Conservation (phyloP, 2,888 invertebrate genomes). For the Oligia fasciuncula region DNA sequence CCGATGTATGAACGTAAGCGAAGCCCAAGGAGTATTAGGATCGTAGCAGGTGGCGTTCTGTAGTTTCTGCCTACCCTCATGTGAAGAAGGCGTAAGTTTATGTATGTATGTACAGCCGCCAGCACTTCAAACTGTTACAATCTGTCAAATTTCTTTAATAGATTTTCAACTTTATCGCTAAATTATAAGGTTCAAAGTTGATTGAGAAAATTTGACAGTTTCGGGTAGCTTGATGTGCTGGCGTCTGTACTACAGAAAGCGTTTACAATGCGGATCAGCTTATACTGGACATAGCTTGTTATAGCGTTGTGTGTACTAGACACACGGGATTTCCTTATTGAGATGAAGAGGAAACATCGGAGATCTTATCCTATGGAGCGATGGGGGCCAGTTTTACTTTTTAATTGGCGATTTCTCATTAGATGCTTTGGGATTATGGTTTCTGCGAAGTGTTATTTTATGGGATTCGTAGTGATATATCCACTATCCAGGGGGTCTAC, state of each 20-base stretch:
- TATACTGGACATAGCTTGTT: background rate
- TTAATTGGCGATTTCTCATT: slow-evolving; percentile 23
- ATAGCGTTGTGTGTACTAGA: background rate
- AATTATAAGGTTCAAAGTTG: too few species aligned
- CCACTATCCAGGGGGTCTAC: too few species aligned
- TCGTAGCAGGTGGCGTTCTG: background rate
- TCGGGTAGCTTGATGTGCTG: too few species aligned
- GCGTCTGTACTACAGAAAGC: background rate
- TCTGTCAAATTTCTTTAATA: too few species aligned
- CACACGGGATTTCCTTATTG: slow-evolving; percentile 52
- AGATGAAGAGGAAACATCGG: slow-evolving; percentile 48
- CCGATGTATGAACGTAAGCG: background rate
- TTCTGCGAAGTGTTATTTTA: background rate
- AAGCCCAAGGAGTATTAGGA: background rate
- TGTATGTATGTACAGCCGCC: too few species aligned
- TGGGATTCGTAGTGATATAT: background rate
- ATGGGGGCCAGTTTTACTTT: slow-evolving; percentile 30
- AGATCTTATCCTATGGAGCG: slow-evolving; percentile 17
- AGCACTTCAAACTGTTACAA: too few species aligned
- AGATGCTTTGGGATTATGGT: background rate
- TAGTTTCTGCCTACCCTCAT: background rate
- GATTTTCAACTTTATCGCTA: too few species aligned
- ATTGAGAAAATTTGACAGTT: too few species aligned
- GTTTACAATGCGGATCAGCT: background rate
- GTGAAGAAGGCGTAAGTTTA: too few species aligned